Conservation (phyloP, 2,797 vertebrate genomes). For the Falco berigora region DNA sequence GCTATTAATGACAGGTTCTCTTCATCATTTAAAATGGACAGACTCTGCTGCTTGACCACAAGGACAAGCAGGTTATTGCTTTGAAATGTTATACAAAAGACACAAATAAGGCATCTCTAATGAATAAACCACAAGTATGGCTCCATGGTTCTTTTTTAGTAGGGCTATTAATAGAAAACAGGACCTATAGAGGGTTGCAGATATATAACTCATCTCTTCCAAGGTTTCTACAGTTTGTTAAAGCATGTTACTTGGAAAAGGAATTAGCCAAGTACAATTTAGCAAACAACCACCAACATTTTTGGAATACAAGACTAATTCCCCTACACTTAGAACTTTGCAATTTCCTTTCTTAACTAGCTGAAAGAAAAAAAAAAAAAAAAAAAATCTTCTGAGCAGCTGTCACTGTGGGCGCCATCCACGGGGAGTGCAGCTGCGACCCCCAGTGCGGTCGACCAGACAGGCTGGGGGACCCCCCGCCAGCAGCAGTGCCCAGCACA, state of each 20-base stretch:
- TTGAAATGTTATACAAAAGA: conserved; percentile 44
- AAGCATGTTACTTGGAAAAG: neutral
- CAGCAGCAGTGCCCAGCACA: neutral
- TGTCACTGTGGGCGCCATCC: no score
- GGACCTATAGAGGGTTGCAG: neutral
- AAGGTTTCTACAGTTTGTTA: neutral
- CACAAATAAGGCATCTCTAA: conserved; percentile 18
- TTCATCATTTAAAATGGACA: conserved; percentile 56
- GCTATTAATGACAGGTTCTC: conserved; percentile 69
- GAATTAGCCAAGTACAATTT: neutral
- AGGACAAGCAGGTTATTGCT: conserved; percentile 66
- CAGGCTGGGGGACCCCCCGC: rapidly evolving
- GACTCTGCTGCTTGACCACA: conserved; percentile 63
- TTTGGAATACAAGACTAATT: neutral
- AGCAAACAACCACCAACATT: neutral
- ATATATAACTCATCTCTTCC: neutral
- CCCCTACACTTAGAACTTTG: neutral
- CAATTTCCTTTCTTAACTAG: neutral
- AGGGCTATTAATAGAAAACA: conserved; percentile 41
- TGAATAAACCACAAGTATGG: conserved; percentile 29
- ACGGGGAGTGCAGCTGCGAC: neutral
- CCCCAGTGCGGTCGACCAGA: rapidly evolving
- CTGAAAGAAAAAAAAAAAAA: no score
- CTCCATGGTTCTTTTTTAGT: conserved; percentile 18
- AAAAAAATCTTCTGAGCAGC: neutral